Evolutionary conservation across 1,140 invertebrate genomes (phyloP), one percentile per base, ranked within the genome.

Genomic region (Oscheius sp.): DNA sequence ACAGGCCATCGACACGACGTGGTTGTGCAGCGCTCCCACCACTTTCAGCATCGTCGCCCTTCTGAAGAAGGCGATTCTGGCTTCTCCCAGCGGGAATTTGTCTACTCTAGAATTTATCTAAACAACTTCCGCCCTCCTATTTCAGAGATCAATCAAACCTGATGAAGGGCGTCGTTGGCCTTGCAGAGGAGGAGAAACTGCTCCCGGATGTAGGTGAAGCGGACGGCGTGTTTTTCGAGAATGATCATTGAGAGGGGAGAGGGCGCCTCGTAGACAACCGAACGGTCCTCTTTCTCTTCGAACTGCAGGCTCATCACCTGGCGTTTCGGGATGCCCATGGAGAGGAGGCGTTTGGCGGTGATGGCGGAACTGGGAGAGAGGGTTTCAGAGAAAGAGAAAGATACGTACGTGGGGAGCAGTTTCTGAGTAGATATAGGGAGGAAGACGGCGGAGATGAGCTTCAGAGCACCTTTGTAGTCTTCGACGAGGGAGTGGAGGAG

Each of bases 251-350:
- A 15, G 15, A 55, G 23, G 7, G 49, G 49, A 55, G 49, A 26
- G 28, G 49, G 49, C 23, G 49, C 49, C 23, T 55, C 49, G 49
- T 55, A 55, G n/a, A n/a, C n/a, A n/a, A n/a, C n/a, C n/a, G n/a
- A n/a, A n/a, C n/a, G n/a, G n/a, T n/a, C n/a, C n/a, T n/a, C n/a
- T n/a, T n/a, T n/a, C n/a, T 7, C 49, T 55, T 4, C 15, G n/a
- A 26, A 7, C 23, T 23, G 7, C 23, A 55, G 49, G 7, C 23
- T 55, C 7, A 55, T 7, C 28, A 55, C 28, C 7, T 55, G 49
- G 7, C 49, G 49, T 55, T 26, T 55, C 28, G 49, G 4, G 7
- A 55, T 26, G 15, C 49, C 49, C 15, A 55, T 20, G 7, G 23
- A 7, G 15, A 26, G 7, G 4, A 55, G 23, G 23, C 28, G 15